Evolutionary conservation across 2,797 vertebrate genomes (phyloP).

Genomic region (Triplophysa bombifrons): DNA sequence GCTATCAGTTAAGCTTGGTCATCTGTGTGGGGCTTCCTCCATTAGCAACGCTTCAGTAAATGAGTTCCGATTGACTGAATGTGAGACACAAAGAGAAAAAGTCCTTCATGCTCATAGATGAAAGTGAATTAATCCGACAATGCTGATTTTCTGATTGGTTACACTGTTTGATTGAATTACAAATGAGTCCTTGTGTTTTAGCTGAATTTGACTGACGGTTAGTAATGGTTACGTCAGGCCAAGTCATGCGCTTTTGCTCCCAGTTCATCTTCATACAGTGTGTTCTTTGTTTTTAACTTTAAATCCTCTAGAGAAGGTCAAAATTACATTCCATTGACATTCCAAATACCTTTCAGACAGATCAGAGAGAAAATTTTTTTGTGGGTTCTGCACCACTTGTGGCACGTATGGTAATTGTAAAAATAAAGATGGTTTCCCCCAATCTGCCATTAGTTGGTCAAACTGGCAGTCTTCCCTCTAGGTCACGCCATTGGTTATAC

Average conservation of each 20-base stretch:
- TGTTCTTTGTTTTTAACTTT: slow-evolving; percentile 64
- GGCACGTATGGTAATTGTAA: not conserved
- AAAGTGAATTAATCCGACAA: slow-evolving; percentile 15
- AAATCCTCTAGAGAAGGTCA: slow-evolving; percentile 62
- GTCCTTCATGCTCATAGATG: slow-evolving; percentile 45
- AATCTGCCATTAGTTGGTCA: not conserved
- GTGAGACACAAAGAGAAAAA: slow-evolving; percentile 19
- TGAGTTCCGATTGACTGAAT: slow-evolving; percentile 38
- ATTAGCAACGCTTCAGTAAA: slow-evolving; percentile 40
- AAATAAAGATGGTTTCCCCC: not conserved
- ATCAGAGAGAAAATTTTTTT: slow-evolving; percentile 39
- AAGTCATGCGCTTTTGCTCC: slow-evolving; percentile 50
- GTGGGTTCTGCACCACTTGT: not conserved
- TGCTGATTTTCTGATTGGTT: slow-evolving; percentile 52
- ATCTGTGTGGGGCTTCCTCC: slow-evolving; percentile 45
- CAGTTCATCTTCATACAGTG: slow-evolving; percentile 61
- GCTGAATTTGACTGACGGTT: slow-evolving; percentile 15
- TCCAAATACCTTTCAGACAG: slow-evolving; percentile 58
- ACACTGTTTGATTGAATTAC: slow-evolving; percentile 43
- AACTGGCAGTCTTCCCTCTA: not conserved
- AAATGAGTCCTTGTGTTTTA: slow-evolving; percentile 30
- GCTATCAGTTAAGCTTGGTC: slow-evolving; percentile 43
- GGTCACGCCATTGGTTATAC: not conserved
- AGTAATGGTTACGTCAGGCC: slow-evolving; percentile 13
- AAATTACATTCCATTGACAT: slow-evolving; percentile 68